Evolutionary conservation across 2,888 invertebrate species (phyloP).

Genomic region (Caenorhabditis angaria): DNA sequence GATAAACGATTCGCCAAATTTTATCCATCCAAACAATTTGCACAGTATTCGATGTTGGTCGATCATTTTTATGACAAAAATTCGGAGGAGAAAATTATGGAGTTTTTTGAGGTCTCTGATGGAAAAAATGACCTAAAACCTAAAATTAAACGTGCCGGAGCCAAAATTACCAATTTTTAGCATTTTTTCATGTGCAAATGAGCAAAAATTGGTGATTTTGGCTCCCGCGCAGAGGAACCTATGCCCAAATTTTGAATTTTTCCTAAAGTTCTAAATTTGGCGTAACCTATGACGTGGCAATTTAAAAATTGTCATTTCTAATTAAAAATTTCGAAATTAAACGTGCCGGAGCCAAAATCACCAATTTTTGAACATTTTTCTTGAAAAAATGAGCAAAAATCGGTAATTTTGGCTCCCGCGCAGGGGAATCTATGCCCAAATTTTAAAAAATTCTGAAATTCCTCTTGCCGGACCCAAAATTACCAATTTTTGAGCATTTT

Average conservation of each 20-base stretch:
- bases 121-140: too few relatives aligned
- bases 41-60: constrained; percentile 65
- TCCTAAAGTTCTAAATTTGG: background rate
- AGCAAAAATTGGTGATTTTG: background rate
- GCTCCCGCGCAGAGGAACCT: background rate
- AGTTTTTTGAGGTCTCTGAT: constrained; percentile 43
- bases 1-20: constrained; percentile 63
- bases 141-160: background rate
- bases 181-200: background rate
- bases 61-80: constrained; percentile 60
- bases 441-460: background rate
- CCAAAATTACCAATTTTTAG: background rate
- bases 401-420: too few relatives aligned
- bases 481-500: background rate
- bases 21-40: constrained; percentile 59
- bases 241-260: background rate
- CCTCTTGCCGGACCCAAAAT: background rate
- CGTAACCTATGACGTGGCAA: too few relatives aligned
- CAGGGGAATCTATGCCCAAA: too few relatives aligned
- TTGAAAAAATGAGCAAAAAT: too few relatives aligned
- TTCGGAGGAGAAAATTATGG: constrained; percentile 30
- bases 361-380: too few relatives aligned
- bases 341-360: too few relatives aligned
- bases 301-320: background rate
- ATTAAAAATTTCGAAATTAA: too few relatives aligned